Conservation (phyloP, 1,140 invertebrate genomes). For the Pseudomyrmex gracilis region DNA sequence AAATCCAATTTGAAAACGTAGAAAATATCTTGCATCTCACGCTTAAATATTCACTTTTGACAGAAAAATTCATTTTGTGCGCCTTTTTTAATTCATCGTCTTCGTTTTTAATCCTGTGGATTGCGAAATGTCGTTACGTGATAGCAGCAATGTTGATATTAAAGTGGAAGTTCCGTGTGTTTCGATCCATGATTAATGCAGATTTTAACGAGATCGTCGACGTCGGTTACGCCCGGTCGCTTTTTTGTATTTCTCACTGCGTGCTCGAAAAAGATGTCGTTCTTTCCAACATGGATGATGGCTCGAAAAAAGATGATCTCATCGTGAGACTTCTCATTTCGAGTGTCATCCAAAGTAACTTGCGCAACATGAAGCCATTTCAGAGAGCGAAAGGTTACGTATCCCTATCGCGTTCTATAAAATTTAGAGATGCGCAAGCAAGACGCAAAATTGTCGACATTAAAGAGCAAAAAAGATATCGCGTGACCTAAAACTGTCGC, state of each 20-base stretch:
- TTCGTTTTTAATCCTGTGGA: slow-evolving; percentile 36
- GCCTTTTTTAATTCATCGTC: background rate
- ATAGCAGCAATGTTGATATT: slow-evolving; percentile 21
- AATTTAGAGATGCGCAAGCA: slow-evolving; percentile 20
- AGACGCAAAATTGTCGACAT: background rate
- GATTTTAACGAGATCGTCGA: slow-evolving; percentile 58
- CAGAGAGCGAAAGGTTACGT: slow-evolving; percentile 1
- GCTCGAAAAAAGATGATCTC: slow-evolving; percentile 17
- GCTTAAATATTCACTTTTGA: slow-evolving; percentile 20
- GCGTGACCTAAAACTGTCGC: slow-evolving; percentile 30
- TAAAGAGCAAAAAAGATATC: background rate
- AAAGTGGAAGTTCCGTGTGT: slow-evolving; percentile 36
- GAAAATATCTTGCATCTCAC: slow-evolving; percentile 2
- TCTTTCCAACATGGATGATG: slow-evolving; percentile 22
- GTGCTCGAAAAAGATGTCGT: slow-evolving; percentile 22
- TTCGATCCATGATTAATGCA: slow-evolving; percentile 36
- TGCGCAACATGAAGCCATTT: slow-evolving; percentile 15
- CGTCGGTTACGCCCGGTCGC: background rate
- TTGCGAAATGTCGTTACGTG: background rate
- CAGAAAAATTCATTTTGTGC: background rate
- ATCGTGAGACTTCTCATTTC: slow-evolving; percentile 50
- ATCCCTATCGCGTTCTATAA: slow-evolving; percentile 34
- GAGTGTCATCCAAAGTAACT: slow-evolving; percentile 52
- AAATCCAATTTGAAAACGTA: slow-evolving; percentile 24
- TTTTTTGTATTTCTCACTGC: slow-evolving; percentile 4